Evolutionary conservation across 2,888 invertebrate species (phyloP), one percentile per base, ranked within the genome.

Genomic region (Matsumyia berberina): DNA sequence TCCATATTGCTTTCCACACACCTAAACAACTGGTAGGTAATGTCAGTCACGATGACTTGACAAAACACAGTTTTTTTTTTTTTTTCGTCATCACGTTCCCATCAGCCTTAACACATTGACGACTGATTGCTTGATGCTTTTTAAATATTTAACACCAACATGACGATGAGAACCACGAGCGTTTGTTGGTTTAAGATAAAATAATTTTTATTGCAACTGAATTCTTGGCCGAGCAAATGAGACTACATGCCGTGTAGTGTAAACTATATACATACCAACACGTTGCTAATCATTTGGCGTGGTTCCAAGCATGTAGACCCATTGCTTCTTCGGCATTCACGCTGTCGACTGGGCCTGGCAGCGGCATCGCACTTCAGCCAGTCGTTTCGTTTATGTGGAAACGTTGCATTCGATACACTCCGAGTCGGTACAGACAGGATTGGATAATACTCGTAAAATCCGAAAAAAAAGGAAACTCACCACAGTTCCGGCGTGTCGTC

Each of bases 31-130:
- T 5, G 24, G n/a, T n/a, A n/a, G n/a, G 24, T 53, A 53, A 15
- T 44, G 53, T 53, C 53, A 9, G 44, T 69, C 80, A 67, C 39
- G 66, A 74, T 74, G 80, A 80, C 74, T 62, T 73, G 53, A 62
- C 44, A 74, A 57, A 80, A 69, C 31, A 15, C 35, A 35, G 35
- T 53, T 67, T 29, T 12, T 57, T 8, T 29, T 15, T 46, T 46
- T 24, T 19, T 42, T 46, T 44, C 49, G 49, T 70, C 58, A 70
- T 35, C 44, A 58, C 37, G 17, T 15, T 53, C 11, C 67, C 67
- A 67, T 53, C 53, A 67, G 42, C 12, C 9, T 24, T 51, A 3
- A 31, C 67, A 67, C 42, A 60, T 8, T 42, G 42, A 44, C 42
- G 53, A 67, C 31, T n/a, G 53, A 53, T 53, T 55, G 64, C 37